A percentile compares a stretch with the other conserved stretches of the same genome.
Conservation (phyloP, 2,888 invertebrate genomes). For the Sesia bembeciformis region DNA sequence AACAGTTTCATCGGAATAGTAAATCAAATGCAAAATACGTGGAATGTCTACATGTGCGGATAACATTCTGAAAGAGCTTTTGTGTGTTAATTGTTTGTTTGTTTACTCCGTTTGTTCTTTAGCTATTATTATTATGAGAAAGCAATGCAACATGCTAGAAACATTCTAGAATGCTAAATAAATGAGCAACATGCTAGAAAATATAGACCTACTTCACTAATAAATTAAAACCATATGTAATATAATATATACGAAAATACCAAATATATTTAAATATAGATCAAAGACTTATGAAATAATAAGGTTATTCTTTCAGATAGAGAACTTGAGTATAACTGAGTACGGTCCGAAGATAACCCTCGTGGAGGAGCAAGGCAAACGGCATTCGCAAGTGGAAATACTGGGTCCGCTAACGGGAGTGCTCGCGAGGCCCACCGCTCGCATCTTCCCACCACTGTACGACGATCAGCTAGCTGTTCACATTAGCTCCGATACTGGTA, state of each 20-base stretch:
- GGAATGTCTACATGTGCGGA: no score
- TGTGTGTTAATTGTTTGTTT: no score
- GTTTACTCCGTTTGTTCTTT: no score
- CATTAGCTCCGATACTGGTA: constrained; percentile 70
- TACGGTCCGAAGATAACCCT: constrained; percentile 76
- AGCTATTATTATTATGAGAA: no score
- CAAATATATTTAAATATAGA: not conserved
- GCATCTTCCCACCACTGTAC: constrained; percentile 87
- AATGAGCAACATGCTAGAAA: no score
- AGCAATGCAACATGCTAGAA: no score
- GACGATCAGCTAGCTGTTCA: constrained; percentile 86
- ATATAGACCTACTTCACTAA: no score
- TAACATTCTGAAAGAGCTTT: no score
- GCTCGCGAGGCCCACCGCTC: constrained; percentile 83
- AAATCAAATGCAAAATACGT: not conserved
- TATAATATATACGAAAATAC: not conserved
- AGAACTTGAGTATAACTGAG: constrained; percentile 75
- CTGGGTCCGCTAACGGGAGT: constrained; percentile 81
- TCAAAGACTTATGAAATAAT: not conserved
- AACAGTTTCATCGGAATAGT: not conserved
- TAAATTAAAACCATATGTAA: no score
- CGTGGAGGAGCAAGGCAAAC: constrained; percentile 81
- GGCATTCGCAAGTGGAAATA: constrained; percentile 83
- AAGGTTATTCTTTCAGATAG: constrained; percentile 54
- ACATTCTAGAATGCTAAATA: no score